A percentile compares a stretch with the other conserved stretches of the same genome.
phyloP scores from a whole-genome alignment of 2,888 invertebrate genomes.

The Pherbina coryleti region DNA sequence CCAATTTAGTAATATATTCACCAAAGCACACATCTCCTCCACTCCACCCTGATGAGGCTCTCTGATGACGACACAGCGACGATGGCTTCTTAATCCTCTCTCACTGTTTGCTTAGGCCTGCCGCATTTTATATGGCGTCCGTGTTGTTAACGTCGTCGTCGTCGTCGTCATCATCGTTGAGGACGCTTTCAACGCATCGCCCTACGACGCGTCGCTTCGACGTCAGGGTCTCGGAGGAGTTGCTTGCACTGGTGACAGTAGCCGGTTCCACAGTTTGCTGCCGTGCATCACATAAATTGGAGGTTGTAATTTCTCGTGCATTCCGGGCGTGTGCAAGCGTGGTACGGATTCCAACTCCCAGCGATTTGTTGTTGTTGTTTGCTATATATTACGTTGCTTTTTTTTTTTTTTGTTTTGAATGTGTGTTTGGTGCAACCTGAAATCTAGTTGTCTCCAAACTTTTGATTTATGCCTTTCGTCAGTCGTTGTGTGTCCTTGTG shows the following conservation, averaged over 20 bases:
- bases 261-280: conserved; percentile 63
- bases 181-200: conserved; percentile 4
- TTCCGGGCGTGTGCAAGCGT: conserved; percentile 39
- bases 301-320: conserved; percentile 59
- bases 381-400: neutral
- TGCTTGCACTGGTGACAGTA: conserved; percentile 51
- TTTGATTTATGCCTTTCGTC: conserved; percentile 59
- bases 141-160: conserved; percentile 34
- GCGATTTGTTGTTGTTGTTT: conserved; percentile 35
- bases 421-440: conserved; percentile 41
- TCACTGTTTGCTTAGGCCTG: conserved; percentile 33
- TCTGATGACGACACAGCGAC: neutral
- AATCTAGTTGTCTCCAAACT: conserved; percentile 57
- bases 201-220: neutral
- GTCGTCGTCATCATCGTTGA: conserved; percentile 29
- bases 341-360: conserved; percentile 40
- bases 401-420: neutral
- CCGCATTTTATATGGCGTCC: conserved; percentile 27
- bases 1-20: neutral
- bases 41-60: neutral
- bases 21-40: neutral
- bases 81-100: conserved; percentile 8
- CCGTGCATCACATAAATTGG: conserved; percentile 67
- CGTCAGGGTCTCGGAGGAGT: conserved; percentile 40
- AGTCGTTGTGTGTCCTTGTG: conserved; percentile 48